Evolutionary conservation across 2,888 invertebrate genomes (phyloP).

Genomic region (Clusia tigrina): DNA sequence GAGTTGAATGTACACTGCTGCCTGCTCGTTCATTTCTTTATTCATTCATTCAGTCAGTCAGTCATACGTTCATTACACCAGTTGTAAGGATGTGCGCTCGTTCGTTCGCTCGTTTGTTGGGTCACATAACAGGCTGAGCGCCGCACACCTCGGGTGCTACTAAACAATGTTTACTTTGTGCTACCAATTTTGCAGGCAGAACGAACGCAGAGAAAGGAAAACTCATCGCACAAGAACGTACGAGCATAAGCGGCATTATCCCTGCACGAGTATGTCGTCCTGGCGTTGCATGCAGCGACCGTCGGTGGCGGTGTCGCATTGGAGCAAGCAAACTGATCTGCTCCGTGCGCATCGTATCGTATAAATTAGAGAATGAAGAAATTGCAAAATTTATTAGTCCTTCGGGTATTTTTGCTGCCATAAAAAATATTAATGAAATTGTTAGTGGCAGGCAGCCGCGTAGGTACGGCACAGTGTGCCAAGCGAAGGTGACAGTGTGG

Average conservation of each 20-base stretch:
- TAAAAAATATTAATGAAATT: conserved; percentile 7
- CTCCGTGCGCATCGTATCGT: conserved; percentile 34
- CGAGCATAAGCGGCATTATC: background rate
- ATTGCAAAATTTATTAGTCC: conserved; percentile 59
- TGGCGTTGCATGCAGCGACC: background rate
- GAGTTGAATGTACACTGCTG: no score
- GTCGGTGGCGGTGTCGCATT: no score
- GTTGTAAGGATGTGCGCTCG: background rate
- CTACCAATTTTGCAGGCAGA: background rate
- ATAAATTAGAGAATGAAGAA: conserved; percentile 55
- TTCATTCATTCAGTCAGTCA: no score
- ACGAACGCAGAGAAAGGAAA: background rate
- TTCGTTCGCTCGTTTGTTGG: background rate
- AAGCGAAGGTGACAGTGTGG: no score
- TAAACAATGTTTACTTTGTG: conserved; percentile 8
- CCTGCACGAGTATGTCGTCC: background rate
- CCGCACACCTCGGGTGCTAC: conserved; percentile 6
- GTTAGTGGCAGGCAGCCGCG: background rate
- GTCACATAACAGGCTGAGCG: conserved; percentile 1
- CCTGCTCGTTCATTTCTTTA: no score
- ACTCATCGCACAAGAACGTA: no score
- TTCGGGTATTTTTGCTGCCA: conserved; percentile 38
- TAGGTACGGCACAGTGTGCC: no score
- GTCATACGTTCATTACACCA: no score
- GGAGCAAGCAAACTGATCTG: background rate